Evolutionary conservation across 2,888 invertebrate species (phyloP).

Genomic region (Acanthosepion esculentum): DNA sequence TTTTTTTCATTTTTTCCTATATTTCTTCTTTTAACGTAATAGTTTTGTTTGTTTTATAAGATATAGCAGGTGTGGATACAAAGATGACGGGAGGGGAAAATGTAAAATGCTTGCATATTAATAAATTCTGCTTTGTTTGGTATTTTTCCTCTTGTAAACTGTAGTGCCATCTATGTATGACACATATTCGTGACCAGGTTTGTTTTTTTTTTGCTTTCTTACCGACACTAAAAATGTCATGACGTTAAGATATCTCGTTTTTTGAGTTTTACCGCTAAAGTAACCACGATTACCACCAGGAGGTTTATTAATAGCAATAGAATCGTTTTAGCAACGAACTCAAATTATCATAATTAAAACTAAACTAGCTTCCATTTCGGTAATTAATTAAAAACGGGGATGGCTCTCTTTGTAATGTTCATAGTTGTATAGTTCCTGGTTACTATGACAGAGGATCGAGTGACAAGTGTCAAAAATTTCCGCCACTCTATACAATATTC

Average conservation of each 20-base stretch:
- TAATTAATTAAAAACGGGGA: too few species aligned
- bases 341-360: too few species aligned
- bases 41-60: neutral
- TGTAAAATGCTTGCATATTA: neutral
- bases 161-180: neutral
- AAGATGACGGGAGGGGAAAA: neutral
- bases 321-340: too few species aligned
- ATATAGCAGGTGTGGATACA: neutral
- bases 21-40: neutral
- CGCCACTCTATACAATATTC: too few species aligned
- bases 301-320: neutral
- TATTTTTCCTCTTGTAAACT: neutral
- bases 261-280: neutral
- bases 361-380: too few species aligned
- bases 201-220: neutral
- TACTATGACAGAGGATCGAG: too few species aligned
- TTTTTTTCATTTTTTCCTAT: neutral
- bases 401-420: too few species aligned
- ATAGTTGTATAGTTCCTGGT: too few species aligned
- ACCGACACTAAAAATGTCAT: neutral
- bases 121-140: slow-evolving; percentile 16
- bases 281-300: neutral
- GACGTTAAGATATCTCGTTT: neutral
- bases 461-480: too few species aligned
- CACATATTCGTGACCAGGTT: neutral